Base-by-base conservation (phyloP, 2,797 vertebrate species). In the Hoplostethus mediterraneus region DNA sequence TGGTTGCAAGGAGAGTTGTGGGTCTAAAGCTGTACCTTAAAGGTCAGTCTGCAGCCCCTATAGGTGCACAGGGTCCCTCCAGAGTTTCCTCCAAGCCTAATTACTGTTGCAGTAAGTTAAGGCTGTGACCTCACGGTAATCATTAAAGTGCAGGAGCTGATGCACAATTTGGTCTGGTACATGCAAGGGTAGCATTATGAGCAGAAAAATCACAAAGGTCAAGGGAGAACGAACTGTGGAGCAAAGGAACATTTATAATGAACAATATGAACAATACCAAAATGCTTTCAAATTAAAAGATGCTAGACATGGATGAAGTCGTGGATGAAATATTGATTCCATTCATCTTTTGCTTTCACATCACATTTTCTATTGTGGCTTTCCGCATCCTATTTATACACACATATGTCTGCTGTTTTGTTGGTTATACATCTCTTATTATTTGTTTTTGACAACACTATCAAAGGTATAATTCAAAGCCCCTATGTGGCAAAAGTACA, bases 381-480 rank as follows among this genome's bases (percentile, higher is more conserved):
- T 52, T 57, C 36, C 63, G 17, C 8, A 28, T 28, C 66, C 33
- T 84, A 73, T 81, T 82, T 75, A 67, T 66, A 63, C 33, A 33
- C 51, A 30, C 17, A 16, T 28, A 3, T 31, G 21, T 44, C 68
- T 38, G 48, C 45, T 73, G 33, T 80, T 86, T 74, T 60, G 55
- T 21, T 21, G 38, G 75, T 83, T 79, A 81, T 92, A 75, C 17
- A 73, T 83, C 82, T 80, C 75, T 86, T 84, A 81, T 88, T 85
- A 83, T 72, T 58, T 80, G 63, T 83, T 85, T 87, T 83, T 90
- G 89, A 92, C 87, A 89, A 80, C 55, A 78, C 82, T 57, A 89
- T 92, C 89, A 93, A 75, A 85, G 82, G 55, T 68, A 88, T 88
- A 86, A 90, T 89, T 89, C 78, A 82, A 69, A 83, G 72, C 66